Conservation (phyloP, 2,888 invertebrate genomes). For the Dascillus cervinus region DNA sequence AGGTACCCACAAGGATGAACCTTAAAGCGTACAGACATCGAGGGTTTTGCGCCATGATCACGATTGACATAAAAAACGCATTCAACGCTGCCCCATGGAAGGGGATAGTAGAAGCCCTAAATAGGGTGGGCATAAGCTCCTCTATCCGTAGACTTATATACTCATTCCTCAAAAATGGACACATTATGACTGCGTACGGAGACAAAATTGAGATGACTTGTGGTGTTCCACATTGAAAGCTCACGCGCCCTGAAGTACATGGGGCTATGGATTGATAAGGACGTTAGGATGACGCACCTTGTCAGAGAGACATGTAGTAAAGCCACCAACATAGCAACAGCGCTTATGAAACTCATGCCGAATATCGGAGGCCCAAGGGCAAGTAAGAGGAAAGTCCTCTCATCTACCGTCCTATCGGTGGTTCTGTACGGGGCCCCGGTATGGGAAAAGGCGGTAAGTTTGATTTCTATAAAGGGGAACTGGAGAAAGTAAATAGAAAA, state of each 20-base stretch:
- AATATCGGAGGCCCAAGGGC: slow-evolving; percentile 1
- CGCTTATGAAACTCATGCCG: background rate
- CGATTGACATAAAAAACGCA: background rate
- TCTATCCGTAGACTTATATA: background rate
- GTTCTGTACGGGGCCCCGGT: background rate
- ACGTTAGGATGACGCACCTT: background rate
- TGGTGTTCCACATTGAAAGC: too few species aligned
- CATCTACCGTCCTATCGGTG: background rate
- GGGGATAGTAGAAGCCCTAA: background rate
- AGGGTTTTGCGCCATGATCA: too few species aligned
- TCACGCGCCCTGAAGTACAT: background rate
- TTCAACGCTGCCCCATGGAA: slow-evolving; percentile 1
- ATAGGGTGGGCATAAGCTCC: background rate
- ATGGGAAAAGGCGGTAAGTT: too few species aligned
- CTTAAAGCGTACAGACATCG: too few species aligned
- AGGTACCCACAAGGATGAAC: too few species aligned
- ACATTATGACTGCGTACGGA: too few species aligned
- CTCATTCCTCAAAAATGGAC: background rate
- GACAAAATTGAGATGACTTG: too few species aligned
- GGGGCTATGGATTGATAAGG: background rate
- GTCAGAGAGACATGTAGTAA: background rate
- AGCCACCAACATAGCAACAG: background rate
- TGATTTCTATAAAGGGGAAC: background rate
- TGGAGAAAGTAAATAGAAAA: background rate
- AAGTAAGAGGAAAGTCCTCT: slow-evolving; percentile 1